Evolutionary conservation across 2,888 invertebrate genomes (phyloP), one percentile per base, ranked within the genome.

Genomic region (Eupithecia insigniata): DNA sequence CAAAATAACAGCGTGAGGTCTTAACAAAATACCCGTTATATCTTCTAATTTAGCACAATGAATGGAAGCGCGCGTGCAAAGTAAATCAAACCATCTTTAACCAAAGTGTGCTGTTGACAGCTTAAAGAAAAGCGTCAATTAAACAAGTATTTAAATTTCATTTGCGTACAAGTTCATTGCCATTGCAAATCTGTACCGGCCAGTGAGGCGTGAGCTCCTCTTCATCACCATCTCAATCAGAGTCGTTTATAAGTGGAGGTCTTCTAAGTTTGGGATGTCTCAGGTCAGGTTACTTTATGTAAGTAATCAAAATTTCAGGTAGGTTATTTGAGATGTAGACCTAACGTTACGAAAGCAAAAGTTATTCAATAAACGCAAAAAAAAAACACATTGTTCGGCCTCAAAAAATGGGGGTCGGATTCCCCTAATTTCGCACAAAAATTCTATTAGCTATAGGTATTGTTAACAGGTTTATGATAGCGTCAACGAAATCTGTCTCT

Each of bases 161-260:
- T 46, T 4, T 46, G 46, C 7, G 46, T 78, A 1, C n/a, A 79
- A 76, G 80, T 80, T 78, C 91, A 88, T 87, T 90, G 91, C 87
- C 91, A 89, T 87, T 87, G 82, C 46, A 76, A 83, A 87, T 84
- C 80, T 83, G 82, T 81, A 75, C 73, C 78, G 78, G 71, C 89
- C 85, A 86, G 62, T 69, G 22, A 72, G 78, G 36, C 65, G 6
- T 78, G 86, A 81, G 36, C 84, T 71, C 58, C 28, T 32, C 67
- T 74, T 81, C 82, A 82, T 84, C 80, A 82, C 76, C 75, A 70
- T 79, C 72, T 72, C 68, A 67, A 67, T 65, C 67, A 64, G 60
- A 36, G 68, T 64, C 51, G 71, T 62, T 58, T 70, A 32, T 75
- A 68, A 76, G 75, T 72, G 69, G 76, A 78, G 83, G 39, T 81